A percentile compares a stretch with the other conserved stretches of the same genome.
These are phyloP conservation scores for Caenorhabditis wallacei DNA, from an alignment of 2,888 invertebrate species.

Conservation along the genomic window DNA sequence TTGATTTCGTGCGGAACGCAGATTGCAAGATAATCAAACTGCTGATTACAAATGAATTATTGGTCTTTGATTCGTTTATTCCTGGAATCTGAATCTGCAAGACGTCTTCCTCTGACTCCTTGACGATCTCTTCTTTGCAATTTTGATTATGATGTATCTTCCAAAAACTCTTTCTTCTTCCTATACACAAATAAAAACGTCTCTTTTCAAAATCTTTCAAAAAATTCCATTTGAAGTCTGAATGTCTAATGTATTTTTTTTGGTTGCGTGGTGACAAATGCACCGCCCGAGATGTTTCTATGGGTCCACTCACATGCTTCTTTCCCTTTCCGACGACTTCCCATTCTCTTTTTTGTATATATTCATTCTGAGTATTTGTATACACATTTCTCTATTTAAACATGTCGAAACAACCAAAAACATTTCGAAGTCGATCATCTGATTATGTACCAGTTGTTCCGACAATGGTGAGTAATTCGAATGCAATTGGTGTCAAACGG, in stretches of 20 bases:
- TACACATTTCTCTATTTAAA: background rate
- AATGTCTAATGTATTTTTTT: slow-evolving; percentile 15
- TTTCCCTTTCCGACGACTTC: background rate
- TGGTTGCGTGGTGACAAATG: slow-evolving; percentile 30
- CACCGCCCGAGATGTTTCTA: slow-evolving; percentile 25
- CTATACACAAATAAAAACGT: too few species aligned
- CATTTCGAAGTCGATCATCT: slow-evolving; percentile 60
- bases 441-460: slow-evolving; percentile 64
- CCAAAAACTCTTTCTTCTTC: background rate
- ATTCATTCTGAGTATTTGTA: background rate
- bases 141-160: slow-evolving; percentile 24
- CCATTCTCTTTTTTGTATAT: slow-evolving; percentile 13
- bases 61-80: too few species aligned
- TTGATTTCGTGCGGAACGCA: too few species aligned
- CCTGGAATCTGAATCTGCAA: too few species aligned
- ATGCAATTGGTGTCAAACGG: slow-evolving; percentile 50
- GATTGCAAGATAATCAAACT: too few species aligned
- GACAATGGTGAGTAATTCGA: slow-evolving; percentile 52
- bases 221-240: slow-evolving; percentile 15
- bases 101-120: too few species aligned
- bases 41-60: too few species aligned
- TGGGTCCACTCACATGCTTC: slow-evolving; percentile 28
- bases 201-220: background rate
- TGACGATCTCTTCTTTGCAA: background rate
- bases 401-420: slow-evolving; percentile 38